These are phyloP conservation scores for Apostichopus japonicus DNA, from an alignment of 35 echinoderm and acorn worm genomes.

Conservation along the genomic window DNA sequence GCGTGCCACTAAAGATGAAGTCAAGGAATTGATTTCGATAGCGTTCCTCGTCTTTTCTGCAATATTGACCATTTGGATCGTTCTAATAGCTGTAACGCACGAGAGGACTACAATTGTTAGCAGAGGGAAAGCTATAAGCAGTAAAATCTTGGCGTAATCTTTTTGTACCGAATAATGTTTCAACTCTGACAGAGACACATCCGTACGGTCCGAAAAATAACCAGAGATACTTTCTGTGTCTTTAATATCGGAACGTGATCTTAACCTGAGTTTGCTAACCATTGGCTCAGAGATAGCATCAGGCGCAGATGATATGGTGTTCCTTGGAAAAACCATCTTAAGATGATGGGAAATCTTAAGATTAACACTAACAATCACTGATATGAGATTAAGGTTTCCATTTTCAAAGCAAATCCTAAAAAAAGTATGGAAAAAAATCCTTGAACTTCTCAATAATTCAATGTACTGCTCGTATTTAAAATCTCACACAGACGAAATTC, in stretches of 20 bases:
- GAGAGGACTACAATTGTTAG: conserved; percentile 2
- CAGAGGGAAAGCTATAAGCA: background rate
- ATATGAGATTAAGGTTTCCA: too few species aligned
- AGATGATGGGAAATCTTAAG: background rate
- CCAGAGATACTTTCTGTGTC: background rate
- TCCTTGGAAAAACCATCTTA: background rate
- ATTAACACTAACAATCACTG: too few species aligned
- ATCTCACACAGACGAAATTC: too few species aligned
- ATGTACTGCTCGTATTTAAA: too few species aligned
- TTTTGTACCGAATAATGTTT: background rate
- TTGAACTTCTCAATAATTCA: too few species aligned
- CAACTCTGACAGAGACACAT: background rate
- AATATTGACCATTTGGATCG: background rate
- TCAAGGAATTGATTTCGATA: conserved; percentile 2
- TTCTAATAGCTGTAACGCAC: background rate
- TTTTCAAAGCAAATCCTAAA: too few species aligned
- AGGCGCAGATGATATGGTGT: conserved; percentile 9
- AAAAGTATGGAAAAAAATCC: too few species aligned
- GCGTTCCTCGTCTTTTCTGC: background rate
- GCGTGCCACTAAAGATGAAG: background rate
- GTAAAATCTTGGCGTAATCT: conserved; percentile 1
- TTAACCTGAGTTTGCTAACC: background rate
- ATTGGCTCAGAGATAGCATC: background rate
- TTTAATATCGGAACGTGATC: background rate
- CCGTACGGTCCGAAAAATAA: background rate